phyloP scores from a whole-genome alignment of 2,888 invertebrate species.

The Sericinus montela region DNA sequence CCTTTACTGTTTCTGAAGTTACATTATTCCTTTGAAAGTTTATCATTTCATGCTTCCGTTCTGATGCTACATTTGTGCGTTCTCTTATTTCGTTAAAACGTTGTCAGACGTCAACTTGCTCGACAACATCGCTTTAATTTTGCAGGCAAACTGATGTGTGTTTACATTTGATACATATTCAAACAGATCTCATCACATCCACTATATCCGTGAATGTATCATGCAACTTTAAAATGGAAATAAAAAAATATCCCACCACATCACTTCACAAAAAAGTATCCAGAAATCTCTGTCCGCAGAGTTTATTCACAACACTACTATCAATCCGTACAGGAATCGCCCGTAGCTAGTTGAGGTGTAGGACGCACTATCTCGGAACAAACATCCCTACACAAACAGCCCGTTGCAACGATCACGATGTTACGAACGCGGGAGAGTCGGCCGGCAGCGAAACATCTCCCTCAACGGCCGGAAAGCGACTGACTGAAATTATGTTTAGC shows the following conservation, averaged over 20 bases:
- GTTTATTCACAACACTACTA: slow-evolving; percentile 55
- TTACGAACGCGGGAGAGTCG: slow-evolving; percentile 54
- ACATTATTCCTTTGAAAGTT: slow-evolving; percentile 51
- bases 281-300: slow-evolving; percentile 27
- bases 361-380: slow-evolving; percentile 66
- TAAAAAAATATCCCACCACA: slow-evolving; percentile 45
- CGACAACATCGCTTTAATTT: slow-evolving; percentile 49
- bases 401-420: slow-evolving; percentile 54
- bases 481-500: slow-evolving; percentile 75
- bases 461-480: slow-evolving; percentile 63
- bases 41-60: slow-evolving; percentile 64
- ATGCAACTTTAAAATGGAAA: slow-evolving; percentile 51
- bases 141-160: slow-evolving; percentile 55
- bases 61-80: slow-evolving; percentile 44
- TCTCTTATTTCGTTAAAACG: slow-evolving; percentile 55
- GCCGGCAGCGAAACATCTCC: slow-evolving; percentile 55
- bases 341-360: slow-evolving; percentile 33
- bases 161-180: slow-evolving; percentile 62
- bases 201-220: slow-evolving; percentile 44
- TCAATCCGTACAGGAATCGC: slow-evolving; percentile 42
- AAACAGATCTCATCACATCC: slow-evolving; percentile 64
- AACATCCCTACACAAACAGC: slow-evolving; percentile 67
- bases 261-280: slow-evolving; percentile 42
- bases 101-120: slow-evolving; percentile 45
- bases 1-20: slow-evolving; percentile 38